Evolutionary conservation across 1,140 invertebrate species (phyloP), one percentile per base, ranked within the genome.

Genomic region (Hyles vespertilio): DNA sequence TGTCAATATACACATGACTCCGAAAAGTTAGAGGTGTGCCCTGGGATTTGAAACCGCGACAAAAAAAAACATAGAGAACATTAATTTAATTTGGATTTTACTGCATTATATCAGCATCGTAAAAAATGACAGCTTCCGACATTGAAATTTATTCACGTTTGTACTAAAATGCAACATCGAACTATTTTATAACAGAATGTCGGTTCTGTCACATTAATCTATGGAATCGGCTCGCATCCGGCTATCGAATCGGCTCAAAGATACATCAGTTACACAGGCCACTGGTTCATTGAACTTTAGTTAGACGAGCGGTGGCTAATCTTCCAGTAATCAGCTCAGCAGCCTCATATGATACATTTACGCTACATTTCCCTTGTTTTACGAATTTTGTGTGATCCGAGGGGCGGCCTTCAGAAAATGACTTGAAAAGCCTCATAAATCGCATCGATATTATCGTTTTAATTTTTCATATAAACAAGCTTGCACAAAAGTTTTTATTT

Each of bases 281-380:
- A 43, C 11, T 57, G 62, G 57, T 59, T 64, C 62, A 64, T 64
- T 59, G 62, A 56, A 64, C 62, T 59, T 53, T 56, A 59, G 53
- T 59, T 53, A 64, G 62, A 59, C 58, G 53, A 57, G 52, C 56
- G 49, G 51, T 46, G 50, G 43, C 62, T 64, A 64, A 64, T 64
- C 62, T 59, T 59, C 53, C 62, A 56, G 62, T 64, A 64, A 64
- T 64, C 57, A 64, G 56, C 52, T 46, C n/a, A n/a, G n/a, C n/a
- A n/a, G n/a, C 22, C 49, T 59, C 62, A 64, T 59, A 43, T 43
- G 53, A 48, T 59, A 54, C 58, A 43, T 56, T 64, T 32, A 59
- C 62, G 62, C 43, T 32, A 59, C 62, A 64, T 64, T 59, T 56
- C 44, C 52, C 56, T 58, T 59, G 10, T 55, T 64, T 55, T 56